These are phyloP conservation scores for Achlya flavicornis DNA, from an alignment of 2,888 invertebrate genomes.

Conservation along the genomic window DNA sequence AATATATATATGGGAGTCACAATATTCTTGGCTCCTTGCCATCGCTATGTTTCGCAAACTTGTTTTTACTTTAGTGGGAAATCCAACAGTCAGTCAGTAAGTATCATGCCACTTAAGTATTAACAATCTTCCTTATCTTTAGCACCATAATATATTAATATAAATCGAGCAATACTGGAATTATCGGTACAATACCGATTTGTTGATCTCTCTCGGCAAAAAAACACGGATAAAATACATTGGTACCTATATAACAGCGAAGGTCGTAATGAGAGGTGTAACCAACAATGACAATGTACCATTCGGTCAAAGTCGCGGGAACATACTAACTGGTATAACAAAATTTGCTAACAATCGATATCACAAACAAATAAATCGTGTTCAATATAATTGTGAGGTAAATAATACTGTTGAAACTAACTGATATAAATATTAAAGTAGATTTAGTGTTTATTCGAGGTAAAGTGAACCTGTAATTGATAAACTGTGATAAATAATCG, in stretches of 20 bases:
- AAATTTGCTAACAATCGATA: slow-evolving; percentile 1
- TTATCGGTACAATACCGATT: background rate
- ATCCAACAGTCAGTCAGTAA: background rate
- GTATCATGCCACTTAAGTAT: background rate
- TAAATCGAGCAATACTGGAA: background rate
- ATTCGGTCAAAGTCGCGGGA: slow-evolving; percentile 29
- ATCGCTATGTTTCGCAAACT: background rate
- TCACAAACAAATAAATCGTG: background rate
- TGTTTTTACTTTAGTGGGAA: background rate
- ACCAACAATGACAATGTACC: slow-evolving; percentile 29
- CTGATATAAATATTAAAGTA: background rate
- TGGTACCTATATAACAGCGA: slow-evolving; percentile 18
- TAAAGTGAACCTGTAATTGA: background rate
- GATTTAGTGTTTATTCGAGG: slow-evolving; percentile 3
- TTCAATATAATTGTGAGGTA: background rate
- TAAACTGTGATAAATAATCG: background rate
- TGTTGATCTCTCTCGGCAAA: too few species aligned
- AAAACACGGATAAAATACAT: too few species aligned
- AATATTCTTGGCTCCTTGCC: background rate
- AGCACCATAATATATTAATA: background rate
- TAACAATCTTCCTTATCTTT: background rate
- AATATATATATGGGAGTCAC: background rate
- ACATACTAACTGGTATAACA: slow-evolving; percentile 11
- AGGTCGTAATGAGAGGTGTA: slow-evolving; percentile 22
- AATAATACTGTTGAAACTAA: background rate